Conservation (phyloP, 2,113 vertebrate species). For the Sander lucioperca region DNA sequence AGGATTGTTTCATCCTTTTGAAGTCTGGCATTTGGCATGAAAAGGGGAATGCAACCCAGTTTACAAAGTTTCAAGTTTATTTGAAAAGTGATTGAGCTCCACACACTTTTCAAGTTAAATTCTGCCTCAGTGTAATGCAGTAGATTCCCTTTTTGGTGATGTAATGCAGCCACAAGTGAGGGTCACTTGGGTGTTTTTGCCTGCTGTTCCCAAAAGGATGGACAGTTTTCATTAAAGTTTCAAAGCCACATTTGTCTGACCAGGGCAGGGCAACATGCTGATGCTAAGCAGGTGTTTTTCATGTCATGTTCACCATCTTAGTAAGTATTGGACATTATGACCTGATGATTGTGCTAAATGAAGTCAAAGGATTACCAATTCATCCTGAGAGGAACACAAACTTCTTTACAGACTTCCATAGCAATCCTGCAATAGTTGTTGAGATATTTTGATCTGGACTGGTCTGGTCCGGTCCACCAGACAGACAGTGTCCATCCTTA, state of each 20-base stretch:
- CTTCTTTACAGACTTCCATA: not conserved
- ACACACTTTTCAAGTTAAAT: conserved; percentile 5
- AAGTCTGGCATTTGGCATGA: conserved; percentile 60
- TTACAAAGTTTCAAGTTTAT: conserved; percentile 53
- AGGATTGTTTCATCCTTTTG: conserved; percentile 68
- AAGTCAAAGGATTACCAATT: not conserved
- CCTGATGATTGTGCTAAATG: not conserved
- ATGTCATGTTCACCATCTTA: no score
- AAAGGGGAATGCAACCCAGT: conserved; percentile 68
- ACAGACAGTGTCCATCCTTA: not conserved
- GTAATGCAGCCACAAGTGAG: not conserved
- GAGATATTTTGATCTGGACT: not conserved
- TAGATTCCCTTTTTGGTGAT: not conserved
- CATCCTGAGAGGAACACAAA: not conserved
- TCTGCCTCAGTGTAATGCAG: not conserved
- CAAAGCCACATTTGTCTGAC: not conserved
- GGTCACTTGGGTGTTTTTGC: not conserved
- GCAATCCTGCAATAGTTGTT: not conserved
- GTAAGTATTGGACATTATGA: not conserved
- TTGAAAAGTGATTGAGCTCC: conserved; percentile 12
- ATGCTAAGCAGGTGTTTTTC: not conserved
- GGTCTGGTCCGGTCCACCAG: no score
- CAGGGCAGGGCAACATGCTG: not conserved
- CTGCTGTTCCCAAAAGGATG: not conserved
- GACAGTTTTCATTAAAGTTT: not conserved